Conservation (phyloP, 2,113 vertebrate species). For the Rhodinocichla rosea region DNA sequence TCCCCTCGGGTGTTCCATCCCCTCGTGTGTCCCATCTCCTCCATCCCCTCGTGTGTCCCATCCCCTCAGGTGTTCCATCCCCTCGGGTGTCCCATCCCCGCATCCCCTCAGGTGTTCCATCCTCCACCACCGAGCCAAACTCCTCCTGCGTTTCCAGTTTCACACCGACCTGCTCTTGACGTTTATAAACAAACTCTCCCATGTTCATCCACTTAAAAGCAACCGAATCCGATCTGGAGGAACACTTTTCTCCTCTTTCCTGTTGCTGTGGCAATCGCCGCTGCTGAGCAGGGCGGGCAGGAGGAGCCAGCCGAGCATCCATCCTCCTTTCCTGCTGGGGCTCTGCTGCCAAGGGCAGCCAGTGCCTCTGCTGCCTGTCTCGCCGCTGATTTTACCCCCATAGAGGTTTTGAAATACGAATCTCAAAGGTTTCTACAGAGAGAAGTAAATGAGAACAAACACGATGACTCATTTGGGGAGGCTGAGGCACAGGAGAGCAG, state of each 20-base stretch:
- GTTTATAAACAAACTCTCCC: constrained; percentile 8
- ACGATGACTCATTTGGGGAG: background rate
- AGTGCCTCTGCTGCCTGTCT: background rate
- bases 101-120: background rate
- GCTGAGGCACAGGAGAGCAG: background rate
- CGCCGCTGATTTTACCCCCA: background rate
- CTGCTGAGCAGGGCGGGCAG: background rate
- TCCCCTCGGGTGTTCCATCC: too few relatives aligned
- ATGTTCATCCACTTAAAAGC: constrained; percentile 47
- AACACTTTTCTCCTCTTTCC: background rate
- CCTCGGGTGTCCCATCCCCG: background rate
- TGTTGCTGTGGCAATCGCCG: background rate
- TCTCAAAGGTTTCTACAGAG: background rate
- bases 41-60: background rate
- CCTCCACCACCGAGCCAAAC: background rate
- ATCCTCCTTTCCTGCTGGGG: background rate
- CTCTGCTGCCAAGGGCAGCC: too few relatives aligned
- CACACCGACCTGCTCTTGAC: constrained; percentile 53
- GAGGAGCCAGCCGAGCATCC: background rate
- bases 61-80: background rate
- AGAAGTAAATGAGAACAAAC: background rate
- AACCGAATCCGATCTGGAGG: background rate
- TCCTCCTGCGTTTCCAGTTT: constrained; percentile 53
- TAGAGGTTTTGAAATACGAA: background rate
- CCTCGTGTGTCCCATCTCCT: background rate